A percentile compares a stretch with the other conserved stretches of the same genome.
Evolutionary conservation across 2,113 vertebrate species (phyloP).

Genomic region (Aspiorhynchus laticeps): DNA sequence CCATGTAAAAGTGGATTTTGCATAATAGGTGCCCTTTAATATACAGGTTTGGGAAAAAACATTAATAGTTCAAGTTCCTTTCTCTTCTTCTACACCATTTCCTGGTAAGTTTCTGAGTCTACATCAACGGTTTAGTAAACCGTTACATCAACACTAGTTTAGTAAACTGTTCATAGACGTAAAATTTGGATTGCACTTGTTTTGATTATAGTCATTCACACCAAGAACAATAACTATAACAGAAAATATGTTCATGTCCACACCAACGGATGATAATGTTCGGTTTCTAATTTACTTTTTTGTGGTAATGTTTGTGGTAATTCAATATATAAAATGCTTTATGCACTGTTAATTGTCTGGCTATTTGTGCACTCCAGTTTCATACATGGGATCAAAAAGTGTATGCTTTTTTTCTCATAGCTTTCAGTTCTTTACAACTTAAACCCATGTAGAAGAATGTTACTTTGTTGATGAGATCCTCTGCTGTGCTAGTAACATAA

Average conservation of each 20-base stretch:
- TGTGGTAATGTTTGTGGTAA: neutral
- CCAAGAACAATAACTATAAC: neutral
- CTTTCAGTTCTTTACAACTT: constrained; percentile 2
- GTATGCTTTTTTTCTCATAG: neutral
- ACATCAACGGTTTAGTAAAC: neutral
- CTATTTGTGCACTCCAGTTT: neutral
- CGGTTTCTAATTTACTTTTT: neutral
- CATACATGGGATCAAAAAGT: neutral
- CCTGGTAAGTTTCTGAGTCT: neutral
- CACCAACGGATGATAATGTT: neutral
- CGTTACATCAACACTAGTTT: neutral
- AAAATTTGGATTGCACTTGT: neutral
- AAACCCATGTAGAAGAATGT: constrained; percentile 14
- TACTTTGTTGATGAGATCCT: constrained; percentile 30
- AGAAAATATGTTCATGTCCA: neutral
- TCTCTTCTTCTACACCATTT: neutral
- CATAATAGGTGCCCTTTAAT: too few relatives aligned
- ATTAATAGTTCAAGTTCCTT: neutral
- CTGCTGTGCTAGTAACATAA: constrained; percentile 41
- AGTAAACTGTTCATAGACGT: neutral
- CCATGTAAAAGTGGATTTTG: too few relatives aligned
- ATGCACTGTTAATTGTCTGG: neutral
- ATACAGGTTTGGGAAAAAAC: neutral
- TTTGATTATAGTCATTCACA: neutral
- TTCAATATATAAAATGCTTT: neutral